Percentiles rank a stretch among this genome's conserved stretches.
Evolutionary conservation across 2,797 vertebrate species (phyloP).

Genomic region (Pachyuromys duprasi): DNA sequence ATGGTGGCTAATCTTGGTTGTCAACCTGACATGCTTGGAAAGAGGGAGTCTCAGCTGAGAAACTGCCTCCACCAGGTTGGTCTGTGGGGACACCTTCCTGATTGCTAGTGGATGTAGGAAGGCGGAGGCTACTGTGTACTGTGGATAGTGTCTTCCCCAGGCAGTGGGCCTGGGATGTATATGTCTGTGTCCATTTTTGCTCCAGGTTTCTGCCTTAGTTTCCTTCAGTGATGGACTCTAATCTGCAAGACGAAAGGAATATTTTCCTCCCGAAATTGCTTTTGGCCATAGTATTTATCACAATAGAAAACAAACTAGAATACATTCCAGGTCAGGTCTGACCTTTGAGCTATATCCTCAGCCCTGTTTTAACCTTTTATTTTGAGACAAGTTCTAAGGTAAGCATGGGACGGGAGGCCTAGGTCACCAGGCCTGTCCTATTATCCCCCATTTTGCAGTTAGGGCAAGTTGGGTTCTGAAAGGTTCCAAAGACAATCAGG

Average conservation of each 20-base stretch:
- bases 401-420: background rate
- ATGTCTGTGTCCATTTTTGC: background rate
- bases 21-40: background rate
- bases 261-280: background rate
- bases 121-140: background rate
- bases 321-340: background rate
- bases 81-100: background rate
- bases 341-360: background rate
- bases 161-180: background rate
- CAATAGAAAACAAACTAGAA: background rate
- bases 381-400: background rate
- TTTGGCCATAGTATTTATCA: background rate
- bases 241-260: background rate
- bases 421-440: background rate
- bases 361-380: background rate
- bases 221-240: background rate
- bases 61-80: background rate
- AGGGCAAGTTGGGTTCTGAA: background rate
- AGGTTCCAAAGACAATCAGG: background rate
- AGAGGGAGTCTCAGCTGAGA: background rate
- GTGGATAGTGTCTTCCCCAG: background rate
- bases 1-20: background rate
- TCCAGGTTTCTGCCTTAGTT: background rate
- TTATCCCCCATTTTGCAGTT: background rate
- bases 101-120: background rate